Evolutionary conservation across 2,113 vertebrate genomes (phyloP).

Genomic region (Phoxinus phoxinus): DNA sequence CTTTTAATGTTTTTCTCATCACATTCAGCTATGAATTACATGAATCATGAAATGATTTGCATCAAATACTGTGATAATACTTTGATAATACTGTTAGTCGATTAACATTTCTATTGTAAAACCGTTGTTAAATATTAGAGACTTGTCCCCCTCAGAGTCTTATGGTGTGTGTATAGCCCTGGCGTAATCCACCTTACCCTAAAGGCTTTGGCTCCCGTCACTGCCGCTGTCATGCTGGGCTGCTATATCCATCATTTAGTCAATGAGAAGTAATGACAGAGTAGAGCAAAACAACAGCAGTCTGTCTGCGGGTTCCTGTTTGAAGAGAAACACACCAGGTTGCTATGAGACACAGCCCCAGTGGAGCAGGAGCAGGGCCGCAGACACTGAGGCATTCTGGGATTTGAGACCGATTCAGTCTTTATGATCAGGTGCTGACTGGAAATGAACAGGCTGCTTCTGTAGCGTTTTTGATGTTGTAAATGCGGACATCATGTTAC

Average conservation of each 20-base stretch:
- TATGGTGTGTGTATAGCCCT: not conserved
- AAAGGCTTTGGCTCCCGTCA: conserved; percentile 44
- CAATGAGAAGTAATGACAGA: conserved; percentile 60
- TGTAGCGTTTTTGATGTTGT: conserved; percentile 9
- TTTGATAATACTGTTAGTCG: not conserved
- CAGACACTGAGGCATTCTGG: conserved; percentile 52
- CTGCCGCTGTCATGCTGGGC: conserved; percentile 66
- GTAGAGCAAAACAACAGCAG: conserved; percentile 62
- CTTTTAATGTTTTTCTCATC: not conserved
- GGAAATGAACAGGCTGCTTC: conserved; percentile 23
- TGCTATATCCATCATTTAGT: conserved; percentile 62
- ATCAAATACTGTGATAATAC: not conserved
- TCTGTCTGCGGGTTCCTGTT: conserved; percentile 62
- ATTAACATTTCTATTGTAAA: not conserved
- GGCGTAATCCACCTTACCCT: conserved; percentile 29
- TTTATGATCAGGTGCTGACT: conserved; percentile 35
- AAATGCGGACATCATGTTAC: conserved; percentile 44
- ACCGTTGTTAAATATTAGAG: not conserved
- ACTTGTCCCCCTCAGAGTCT: not conserved
- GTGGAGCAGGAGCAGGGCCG: conserved; percentile 60
- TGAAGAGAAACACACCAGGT: conserved; percentile 67
- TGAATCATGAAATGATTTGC: not conserved
- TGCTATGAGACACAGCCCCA: conserved; percentile 63
- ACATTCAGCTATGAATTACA: not conserved
- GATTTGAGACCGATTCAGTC: conserved; percentile 4